Evolutionary conservation across 30 jellyfish, hydroid and myxozoan species (phyloP), one percentile per base, ranked within the genome.

Genomic region (Cassiopea andromeda): DNA sequence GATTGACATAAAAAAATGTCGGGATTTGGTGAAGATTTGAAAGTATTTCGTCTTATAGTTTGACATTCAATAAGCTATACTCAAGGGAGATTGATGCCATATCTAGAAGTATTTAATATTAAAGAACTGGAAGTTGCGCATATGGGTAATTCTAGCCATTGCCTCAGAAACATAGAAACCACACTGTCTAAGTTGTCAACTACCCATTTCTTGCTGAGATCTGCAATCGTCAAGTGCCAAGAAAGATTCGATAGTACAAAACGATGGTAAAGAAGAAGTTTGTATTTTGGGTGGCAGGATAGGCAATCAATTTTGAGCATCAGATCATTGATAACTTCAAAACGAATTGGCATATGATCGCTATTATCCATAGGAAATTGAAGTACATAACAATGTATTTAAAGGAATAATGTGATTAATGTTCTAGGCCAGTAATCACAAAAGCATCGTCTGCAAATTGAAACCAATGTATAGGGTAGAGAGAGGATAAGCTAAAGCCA

Each of bases 181-280:
- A 66, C 5, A 7, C 45, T 13, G 43, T 13, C 43, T 2, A 66
- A 13, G 19, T 66, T 66, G 8, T 66, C 75, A 66, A 66, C 27
- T 5, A 27, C 82, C 82, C 82, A 10, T 2, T 18, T 73, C 82
- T 73, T 73, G 0, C 82, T 13, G 7, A 73, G 60, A 73, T 73
- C 58, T 12, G 82, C 82, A 46, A 73, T 73, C 12, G 57, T 73
- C 43, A 73, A 46, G 16, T 73, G 58, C 82, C 82, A 10, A 15
- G 82, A 73, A 5, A 73, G 43, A 13, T 73, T 73, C 8, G 82
- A 73, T 17, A 73, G 82, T 2, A 73, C 82, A 73, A 14, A 69
- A 7, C 79, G 58, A 27, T 73, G 59, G 58, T 27, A 73, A 10
- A 73, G 46, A 2, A 73, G 58, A 2, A 73, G 58, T 73, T 44